Conservation (phyloP, 2,797 vertebrate species). For the Artibeus lituratus region DNA sequence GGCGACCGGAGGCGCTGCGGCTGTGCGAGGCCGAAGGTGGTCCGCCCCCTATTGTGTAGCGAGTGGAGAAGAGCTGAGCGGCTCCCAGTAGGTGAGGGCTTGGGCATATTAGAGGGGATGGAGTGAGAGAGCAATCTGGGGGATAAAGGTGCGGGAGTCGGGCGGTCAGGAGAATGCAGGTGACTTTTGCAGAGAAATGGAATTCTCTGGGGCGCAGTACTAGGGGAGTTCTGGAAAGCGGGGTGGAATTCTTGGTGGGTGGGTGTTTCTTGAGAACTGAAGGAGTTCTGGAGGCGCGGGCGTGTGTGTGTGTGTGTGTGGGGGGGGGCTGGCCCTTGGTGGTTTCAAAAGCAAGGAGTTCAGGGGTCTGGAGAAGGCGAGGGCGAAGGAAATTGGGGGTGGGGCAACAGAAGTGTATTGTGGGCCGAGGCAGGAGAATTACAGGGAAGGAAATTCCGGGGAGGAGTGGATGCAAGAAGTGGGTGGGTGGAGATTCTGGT, state of each 20-base stretch:
- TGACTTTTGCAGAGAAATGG: not conserved
- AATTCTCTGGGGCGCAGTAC: slow-evolving; percentile 3
- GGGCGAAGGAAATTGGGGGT: not conserved
- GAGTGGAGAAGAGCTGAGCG: slow-evolving; percentile 35
- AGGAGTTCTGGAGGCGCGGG: not conserved
- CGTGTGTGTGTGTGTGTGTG: too few relatives aligned
- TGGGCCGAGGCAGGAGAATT: slow-evolving; percentile 2
- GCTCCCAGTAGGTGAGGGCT: slow-evolving; percentile 66
- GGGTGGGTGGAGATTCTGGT: not conserved
- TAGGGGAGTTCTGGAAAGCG: slow-evolving; percentile 44
- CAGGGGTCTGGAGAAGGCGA: not conserved
- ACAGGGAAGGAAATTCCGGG: not conserved
- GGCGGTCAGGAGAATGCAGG: not conserved
- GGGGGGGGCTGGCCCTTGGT: not conserved
- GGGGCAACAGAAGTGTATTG: not conserved
- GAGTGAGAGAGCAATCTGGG: not conserved
- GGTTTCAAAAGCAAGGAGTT: not conserved
- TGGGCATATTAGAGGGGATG: not conserved
- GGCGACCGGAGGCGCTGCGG: slow-evolving; percentile 75
- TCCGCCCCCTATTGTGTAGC: slow-evolving; percentile 76
- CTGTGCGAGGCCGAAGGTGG: slow-evolving; percentile 59
- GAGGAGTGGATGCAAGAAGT: not conserved
- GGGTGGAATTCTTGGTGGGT: slow-evolving; percentile 28
- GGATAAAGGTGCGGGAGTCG: not conserved
- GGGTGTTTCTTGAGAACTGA: not conserved